Evolutionary conservation across 2,113 vertebrate species (phyloP), one percentile per base, ranked within the genome.

Genomic region (Rynchops niger): DNA sequence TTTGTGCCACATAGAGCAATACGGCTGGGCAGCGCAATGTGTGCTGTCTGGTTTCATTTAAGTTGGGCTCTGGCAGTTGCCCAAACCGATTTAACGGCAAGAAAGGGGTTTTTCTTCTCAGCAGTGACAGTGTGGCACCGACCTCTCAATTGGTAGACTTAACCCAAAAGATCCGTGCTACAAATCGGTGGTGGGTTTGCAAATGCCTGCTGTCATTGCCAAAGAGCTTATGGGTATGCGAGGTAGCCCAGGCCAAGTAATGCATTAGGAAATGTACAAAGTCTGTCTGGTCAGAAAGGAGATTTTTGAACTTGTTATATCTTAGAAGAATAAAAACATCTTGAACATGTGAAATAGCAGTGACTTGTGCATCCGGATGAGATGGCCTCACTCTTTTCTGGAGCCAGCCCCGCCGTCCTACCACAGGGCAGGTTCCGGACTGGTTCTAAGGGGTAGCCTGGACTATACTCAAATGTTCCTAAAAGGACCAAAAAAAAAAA

Each of bases 331-430:
- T 30, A 40, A 29, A 56, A 90, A 66, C 45, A 8, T 34, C 30
- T 1, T 1, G 36, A 47, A 30, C 6, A 1, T 52, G 26, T 25
- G 23, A 74, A 84, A 50, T 8, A 59, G 50, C 8, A 6, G 32
- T 32, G 8, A n/a, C 13, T 29, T 2, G 0, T 42, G 26, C 26
- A 12, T 47, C 61, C 34, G 49, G 25, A 16, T 76, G 32, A 63
- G 61, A 38, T 15, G 25, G 18, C 34, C 34, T 62, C 25, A 6
- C 49, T 63, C 10, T 62, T 26, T 53, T 53, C 52, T 78, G n/a
- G 67, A 36, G 47, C 0, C 0, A 86, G 25, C 11, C 13, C 8
- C 3, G 0, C 50, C 0, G 0, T 66, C 25, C 43, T 73, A 1
- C 42, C 18, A 1, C 6, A 8, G 40, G 43, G 23, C 59, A 71